Conservation (phyloP, 1,140 invertebrate genomes). For the Dufourea novaeangliae region DNA sequence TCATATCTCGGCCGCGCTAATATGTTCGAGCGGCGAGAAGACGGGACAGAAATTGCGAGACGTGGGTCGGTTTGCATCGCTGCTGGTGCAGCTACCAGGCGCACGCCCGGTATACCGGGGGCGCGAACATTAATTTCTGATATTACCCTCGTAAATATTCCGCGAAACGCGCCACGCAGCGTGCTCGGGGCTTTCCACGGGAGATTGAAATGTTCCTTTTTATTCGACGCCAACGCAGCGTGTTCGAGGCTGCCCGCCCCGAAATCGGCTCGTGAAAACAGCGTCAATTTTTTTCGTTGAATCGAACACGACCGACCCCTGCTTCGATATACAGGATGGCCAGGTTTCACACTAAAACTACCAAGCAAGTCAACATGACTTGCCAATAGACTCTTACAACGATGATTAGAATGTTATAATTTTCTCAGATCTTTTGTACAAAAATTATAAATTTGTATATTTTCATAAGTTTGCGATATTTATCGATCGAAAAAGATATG, state of each 20-base stretch:
- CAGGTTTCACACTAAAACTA: no score
- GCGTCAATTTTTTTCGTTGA: conserved; percentile 30
- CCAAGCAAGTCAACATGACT: no score
- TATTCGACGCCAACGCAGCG: not conserved
- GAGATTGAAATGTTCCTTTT: conserved; percentile 49
- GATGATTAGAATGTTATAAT: no score
- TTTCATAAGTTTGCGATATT: no score
- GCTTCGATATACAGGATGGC: no score
- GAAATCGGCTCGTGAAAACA: not conserved
- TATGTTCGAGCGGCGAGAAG: conserved; percentile 19
- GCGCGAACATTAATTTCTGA: conserved; percentile 61
- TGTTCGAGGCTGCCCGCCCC: not conserved
- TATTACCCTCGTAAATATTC: conserved; percentile 70
- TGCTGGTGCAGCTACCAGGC: conserved; percentile 2
- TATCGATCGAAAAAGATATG: no score
- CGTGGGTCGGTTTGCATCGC: no score
- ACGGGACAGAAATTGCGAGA: conserved; percentile 44
- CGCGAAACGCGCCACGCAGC: conserved; percentile 43
- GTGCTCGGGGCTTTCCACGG: not conserved
- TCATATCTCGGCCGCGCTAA: conserved; percentile 38
- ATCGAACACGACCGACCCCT: not conserved
- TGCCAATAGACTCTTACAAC: no score
- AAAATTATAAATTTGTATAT: no score
- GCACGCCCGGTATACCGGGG: not conserved
- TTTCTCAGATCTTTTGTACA: no score